phyloP scores from a whole-genome alignment of 2,888 invertebrate species.

The Tachystola acroxantha region DNA sequence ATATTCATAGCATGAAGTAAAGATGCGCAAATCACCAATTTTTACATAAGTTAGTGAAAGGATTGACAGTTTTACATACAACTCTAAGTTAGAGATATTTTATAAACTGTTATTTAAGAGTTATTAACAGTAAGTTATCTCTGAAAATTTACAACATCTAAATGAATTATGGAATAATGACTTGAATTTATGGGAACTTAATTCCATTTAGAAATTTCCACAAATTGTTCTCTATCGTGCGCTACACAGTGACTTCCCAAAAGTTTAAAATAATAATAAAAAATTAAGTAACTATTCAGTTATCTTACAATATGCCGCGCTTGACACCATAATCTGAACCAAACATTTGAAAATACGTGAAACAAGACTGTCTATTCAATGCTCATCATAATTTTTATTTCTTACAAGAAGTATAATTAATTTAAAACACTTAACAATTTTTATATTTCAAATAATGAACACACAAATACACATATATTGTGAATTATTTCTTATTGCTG shows the following conservation, averaged over 20 bases:
- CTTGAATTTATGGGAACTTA: conserved; percentile 67
- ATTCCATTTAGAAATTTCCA: conserved; percentile 69
- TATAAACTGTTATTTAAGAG: conserved; percentile 49
- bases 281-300: conserved; percentile 24
- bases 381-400: conserved; percentile 57
- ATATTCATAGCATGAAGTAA: conserved; percentile 71
- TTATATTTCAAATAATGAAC: conserved; percentile 6
- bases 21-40: conserved; percentile 70
- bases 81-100: conserved; percentile 59
- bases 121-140: conserved; percentile 47
- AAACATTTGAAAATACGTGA: conserved; percentile 77
- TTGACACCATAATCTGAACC: conserved; percentile 31
- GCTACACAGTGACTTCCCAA: conserved; percentile 26
- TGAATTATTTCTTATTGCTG: conserved; percentile 6
- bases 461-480: conserved; percentile 5
- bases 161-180: conserved; percentile 44
- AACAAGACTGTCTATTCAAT: conserved; percentile 59
- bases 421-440: conserved; percentile 1
- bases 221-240: conserved; percentile 34
- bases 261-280: conserved; percentile 23
- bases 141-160: conserved; percentile 49
- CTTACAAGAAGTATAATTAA: background rate
- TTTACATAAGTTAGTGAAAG: conserved; percentile 63
- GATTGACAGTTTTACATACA: conserved; percentile 50
- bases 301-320: conserved; percentile 23